Evolutionary conservation across 2,888 invertebrate species (phyloP), one percentile per base, ranked within the genome.

Genomic region (Xanthorhoe spadicearia): DNA sequence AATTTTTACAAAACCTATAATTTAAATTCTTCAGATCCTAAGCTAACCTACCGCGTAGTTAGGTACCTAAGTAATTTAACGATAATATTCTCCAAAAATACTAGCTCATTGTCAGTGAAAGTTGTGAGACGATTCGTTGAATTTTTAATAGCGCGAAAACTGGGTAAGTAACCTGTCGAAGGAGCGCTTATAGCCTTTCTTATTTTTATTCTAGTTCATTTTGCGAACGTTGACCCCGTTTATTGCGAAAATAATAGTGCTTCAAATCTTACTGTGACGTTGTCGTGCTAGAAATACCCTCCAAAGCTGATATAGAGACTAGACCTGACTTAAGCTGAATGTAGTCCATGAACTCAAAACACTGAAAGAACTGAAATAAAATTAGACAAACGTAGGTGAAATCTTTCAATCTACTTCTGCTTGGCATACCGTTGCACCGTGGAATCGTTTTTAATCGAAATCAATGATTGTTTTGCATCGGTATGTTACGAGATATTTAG

Each of bases 111-210:
- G 83, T 77, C 83, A 90, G 92, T 91, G 92, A 92, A 92, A 92
- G 92, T 91, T 85, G 84, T 87, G 85, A 86, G 89, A 87, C 86
- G 87, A 89, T 90, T 89, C 86, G 85, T 87, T 87, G 89, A 89
- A 89, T 87, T 88, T 89, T 90, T 89, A 91, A 89, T 89, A 88
- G 84, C 86, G 81, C 83, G 84, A 87, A 87, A 90, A 86, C 87
- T 90, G 88, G 88, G 88, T 85, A 89, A 88, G 86, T 84, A 80
- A 87, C 89, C 84, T 88, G 87, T 82, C 79, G 80, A 86, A 87
- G 86, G 85, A 87, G 85, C 79, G 83, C 80, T 83, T 69, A 80
- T 81, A 86, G 87, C 87, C 87, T 90, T 90, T 90, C 89, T 89
- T 90, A 87, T 88, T 88, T n/a, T 87, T 83, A 86, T 86, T 86